Conservation (phyloP, 2,113 vertebrate genomes). For the Alouatta palliata region DNA sequence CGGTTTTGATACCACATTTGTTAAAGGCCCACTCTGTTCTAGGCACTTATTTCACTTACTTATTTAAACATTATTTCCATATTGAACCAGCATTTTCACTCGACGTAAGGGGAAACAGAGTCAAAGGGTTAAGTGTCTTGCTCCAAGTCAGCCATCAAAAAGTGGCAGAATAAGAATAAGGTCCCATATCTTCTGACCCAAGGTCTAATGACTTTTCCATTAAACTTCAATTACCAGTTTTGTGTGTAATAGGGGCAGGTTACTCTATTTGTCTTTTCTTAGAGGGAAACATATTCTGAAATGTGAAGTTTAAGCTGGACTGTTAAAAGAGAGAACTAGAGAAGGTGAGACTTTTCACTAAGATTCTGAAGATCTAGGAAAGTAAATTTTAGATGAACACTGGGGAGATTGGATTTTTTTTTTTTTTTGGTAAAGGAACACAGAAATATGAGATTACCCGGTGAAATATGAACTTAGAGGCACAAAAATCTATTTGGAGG, state of each 20-base stretch:
- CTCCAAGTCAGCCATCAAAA: constrained; percentile 41
- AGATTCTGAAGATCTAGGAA: not conserved
- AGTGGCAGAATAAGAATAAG: not conserved
- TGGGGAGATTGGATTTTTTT: not conserved
- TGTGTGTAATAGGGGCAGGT: not conserved
- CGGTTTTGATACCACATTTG: not conserved
- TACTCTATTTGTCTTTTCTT: not conserved
- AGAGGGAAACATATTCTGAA: not conserved
- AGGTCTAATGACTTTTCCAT: constrained; percentile 34
- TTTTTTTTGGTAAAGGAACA: not conserved
- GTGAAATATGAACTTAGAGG: not conserved
- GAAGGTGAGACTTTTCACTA: not conserved
- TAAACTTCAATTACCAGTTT: not conserved
- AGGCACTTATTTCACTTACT: not conserved
- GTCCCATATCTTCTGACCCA: not conserved
- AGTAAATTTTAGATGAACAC: not conserved
- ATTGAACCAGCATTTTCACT: constrained; percentile 44
- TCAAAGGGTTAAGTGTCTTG: constrained; percentile 48
- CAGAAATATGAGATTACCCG: not conserved
- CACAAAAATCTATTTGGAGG: not conserved
- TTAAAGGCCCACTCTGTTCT: not conserved
- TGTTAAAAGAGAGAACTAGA: not conserved
- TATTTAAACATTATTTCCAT: not conserved
- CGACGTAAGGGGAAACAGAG: constrained; percentile 37
- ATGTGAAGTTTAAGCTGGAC: not conserved